Base-by-base conservation (phyloP, 1,140 invertebrate genomes). In the Drosophila mojavensis region DNA sequence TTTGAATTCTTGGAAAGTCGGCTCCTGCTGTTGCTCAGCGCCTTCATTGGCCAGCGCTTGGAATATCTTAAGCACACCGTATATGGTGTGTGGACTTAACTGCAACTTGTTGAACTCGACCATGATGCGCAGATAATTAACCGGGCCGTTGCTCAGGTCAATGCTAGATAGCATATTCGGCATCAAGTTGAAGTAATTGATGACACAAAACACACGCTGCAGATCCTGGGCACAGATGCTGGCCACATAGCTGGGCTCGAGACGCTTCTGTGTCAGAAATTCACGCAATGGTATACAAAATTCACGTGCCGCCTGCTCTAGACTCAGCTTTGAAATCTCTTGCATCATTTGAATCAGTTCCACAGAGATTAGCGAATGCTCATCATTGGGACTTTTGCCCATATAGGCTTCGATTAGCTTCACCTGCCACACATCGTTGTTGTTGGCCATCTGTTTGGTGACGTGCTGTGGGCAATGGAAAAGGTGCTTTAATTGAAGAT, bases 141-240 rank as follows among this genome's bases (percentile, higher is more conserved):
- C 39, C 2, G 83, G 74, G 0, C 86, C 91, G 33, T 58, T 63
- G 41, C 60, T 76, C 10, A 85, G 48, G 65, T 90, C 77, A 6
- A 92, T 64, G n/a, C 86, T 90, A 43, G 78, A 86, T 33, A 94
- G 68, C 39, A 92, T 84, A 36, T 92, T 89, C 15, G 91, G 91
- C 13, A 94, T 93, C 58, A 96, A 89, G 82, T 95, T 94, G 69
- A 95, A 94, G 85, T 94, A 95, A 60, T 94, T 94, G 11, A 95
- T 90, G 67, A 94, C 95, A 11, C 94, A 92, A 5, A 93, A 93
- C 24, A 96, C 82, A 59, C 72, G 86, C 92, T 64, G 86, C 74
- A 77, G n/a, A 39, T 92, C 91, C 15, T 75, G 73, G 0, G 74
- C 67, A 50, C 74, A 77, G 1, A 92, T 69, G 7, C 79, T 78